These are phyloP conservation scores for Anoura caudifer DNA, from an alignment of 2,113 vertebrate genomes.

Conservation along the genomic window DNA sequence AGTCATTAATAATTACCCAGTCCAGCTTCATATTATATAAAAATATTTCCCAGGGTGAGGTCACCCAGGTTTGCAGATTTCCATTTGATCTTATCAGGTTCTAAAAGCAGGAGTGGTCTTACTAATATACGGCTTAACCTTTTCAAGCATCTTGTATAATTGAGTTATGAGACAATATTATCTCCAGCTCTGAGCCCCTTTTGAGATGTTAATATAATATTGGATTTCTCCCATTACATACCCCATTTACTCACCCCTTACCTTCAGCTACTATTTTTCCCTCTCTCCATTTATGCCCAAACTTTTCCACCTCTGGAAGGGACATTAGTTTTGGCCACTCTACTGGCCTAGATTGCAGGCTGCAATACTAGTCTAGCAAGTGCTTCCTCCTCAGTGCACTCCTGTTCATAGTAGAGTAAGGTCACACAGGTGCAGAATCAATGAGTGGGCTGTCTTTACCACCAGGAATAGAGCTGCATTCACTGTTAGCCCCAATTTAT, in stretches of 20 bases:
- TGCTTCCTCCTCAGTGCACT: background rate
- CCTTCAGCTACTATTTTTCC: background rate
- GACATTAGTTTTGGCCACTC: no score
- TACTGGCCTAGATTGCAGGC: background rate
- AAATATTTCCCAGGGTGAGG: background rate
- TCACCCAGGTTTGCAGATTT: background rate
- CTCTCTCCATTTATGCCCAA: background rate
- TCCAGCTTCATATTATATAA: background rate
- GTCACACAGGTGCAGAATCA: background rate
- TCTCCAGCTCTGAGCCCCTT: background rate
- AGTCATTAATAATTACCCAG: background rate
- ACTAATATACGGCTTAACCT: no score
- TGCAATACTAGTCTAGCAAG: background rate
- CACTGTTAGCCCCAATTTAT: background rate
- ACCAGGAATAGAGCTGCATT: background rate
- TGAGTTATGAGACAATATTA: background rate
- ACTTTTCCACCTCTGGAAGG: no score
- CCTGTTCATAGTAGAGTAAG: background rate
- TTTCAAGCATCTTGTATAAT: background rate
- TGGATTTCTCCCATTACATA: background rate
- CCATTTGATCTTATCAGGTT: background rate
- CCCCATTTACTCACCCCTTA: background rate
- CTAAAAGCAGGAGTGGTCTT: no score
- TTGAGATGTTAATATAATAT: background rate
- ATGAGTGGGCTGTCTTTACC: background rate